Percentiles rank a stretch among this genome's conserved stretches.
phyloP scores from a whole-genome alignment of 2,113 vertebrate genomes.

The Amphiprion ocellaris region DNA sequence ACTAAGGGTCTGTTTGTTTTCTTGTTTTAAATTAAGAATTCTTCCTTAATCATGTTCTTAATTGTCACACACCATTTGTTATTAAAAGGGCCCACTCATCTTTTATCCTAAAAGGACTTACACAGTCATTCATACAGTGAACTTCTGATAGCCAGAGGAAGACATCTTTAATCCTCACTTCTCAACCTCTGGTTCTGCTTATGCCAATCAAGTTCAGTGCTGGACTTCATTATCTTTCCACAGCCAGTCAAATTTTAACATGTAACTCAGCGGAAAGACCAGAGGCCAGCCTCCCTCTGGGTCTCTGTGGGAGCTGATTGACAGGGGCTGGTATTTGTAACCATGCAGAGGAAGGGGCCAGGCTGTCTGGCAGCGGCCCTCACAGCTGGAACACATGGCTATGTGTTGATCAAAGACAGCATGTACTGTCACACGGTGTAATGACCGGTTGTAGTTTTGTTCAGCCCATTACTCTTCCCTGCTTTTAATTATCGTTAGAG shows the following conservation, averaged over 20 bases:
- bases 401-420: conserved; percentile 44
- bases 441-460: conserved; percentile 17
- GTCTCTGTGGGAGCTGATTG: conserved; percentile 66
- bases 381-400: conserved; percentile 67
- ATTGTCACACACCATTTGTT: neutral
- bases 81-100: conserved; percentile 6
- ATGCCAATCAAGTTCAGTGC: conserved; percentile 56
- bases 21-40: neutral
- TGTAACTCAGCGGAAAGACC: conserved; percentile 37
- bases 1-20: neutral
- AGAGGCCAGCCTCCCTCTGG: conserved; percentile 60
- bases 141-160: conserved; percentile 31
- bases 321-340: conserved; percentile 74
- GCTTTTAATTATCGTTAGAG: conserved; percentile 19
- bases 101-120: conserved; percentile 11
- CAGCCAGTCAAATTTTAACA: conserved; percentile 47
- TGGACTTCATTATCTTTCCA: conserved; percentile 65
- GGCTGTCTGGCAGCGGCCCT: conserved; percentile 69
- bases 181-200: conserved; percentile 53
- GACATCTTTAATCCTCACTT: conserved; percentile 60
- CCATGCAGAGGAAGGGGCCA: conserved; percentile 49
- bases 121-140: conserved; percentile 33
- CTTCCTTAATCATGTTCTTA: neutral
- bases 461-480: neutral
- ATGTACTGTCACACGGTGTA: conserved; percentile 36